Percentiles rank a stretch among this genome's conserved stretches.
Evolutionary conservation across 2,113 vertebrate species (phyloP).

Genomic region (Ctenomys sociabilis): DNA sequence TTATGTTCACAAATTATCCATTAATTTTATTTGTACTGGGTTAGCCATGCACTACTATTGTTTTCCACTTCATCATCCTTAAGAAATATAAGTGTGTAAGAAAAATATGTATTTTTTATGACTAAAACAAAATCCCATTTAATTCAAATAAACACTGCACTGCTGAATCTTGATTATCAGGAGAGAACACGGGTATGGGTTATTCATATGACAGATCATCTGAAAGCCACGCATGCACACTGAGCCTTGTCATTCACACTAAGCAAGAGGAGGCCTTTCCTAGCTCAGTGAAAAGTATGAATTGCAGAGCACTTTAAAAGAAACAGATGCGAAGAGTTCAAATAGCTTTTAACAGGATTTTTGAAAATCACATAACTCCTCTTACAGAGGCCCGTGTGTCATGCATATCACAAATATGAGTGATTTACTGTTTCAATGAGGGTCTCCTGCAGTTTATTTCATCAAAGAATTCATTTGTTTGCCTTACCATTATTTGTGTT

Average conservation of each 20-base stretch:
- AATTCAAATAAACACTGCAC: background rate
- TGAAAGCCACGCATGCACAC: background rate
- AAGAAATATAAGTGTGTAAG: background rate
- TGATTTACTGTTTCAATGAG: constrained; percentile 7
- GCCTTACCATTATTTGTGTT: constrained; percentile 56
- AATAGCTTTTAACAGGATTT: background rate
- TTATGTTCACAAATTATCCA: background rate
- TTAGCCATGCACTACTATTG: background rate
- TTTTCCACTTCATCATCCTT: background rate
- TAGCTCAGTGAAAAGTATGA: background rate
- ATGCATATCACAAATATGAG: constrained; percentile 44
- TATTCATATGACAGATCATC: background rate
- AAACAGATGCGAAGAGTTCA: background rate
- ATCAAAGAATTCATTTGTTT: constrained; percentile 76
- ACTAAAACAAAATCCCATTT: background rate
- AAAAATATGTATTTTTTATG: background rate
- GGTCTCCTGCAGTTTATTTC: constrained; percentile 73
- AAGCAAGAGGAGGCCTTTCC: background rate
- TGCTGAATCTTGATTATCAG: background rate
- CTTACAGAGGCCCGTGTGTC: constrained; percentile 59
- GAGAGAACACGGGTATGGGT: background rate
- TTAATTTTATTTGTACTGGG: background rate
- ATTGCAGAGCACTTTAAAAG: background rate
- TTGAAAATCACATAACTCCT: constrained; percentile 58
- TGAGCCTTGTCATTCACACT: background rate